Conservation (phyloP, 1,140 invertebrate species). For the Drosophila nannoptera region DNA sequence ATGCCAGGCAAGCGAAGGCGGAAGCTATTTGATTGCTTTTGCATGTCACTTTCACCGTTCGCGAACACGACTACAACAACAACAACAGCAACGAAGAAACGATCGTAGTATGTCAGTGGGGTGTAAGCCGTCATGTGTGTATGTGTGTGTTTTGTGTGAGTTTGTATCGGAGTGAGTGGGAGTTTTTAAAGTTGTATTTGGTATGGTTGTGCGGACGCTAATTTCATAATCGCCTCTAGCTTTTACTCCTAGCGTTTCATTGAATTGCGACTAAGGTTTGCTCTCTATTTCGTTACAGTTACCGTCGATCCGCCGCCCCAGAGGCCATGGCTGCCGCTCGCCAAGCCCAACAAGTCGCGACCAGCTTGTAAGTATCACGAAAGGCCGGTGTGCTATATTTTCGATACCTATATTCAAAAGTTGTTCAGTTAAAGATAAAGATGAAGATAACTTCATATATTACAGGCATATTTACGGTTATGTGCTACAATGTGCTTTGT, state of each 20-base stretch:
- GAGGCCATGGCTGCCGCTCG: conserved; percentile 95
- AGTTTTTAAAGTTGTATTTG: no score
- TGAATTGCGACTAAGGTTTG: conserved; percentile 36
- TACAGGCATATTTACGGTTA: conserved; percentile 97
- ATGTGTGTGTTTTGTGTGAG: conserved; percentile 7
- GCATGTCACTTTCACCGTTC: conserved; percentile 78
- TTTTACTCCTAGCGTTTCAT: conserved; percentile 21
- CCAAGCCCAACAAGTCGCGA: conserved; percentile 90
- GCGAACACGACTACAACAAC: conserved; percentile 28
- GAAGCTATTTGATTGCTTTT: conserved; percentile 77
- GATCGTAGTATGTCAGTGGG: conserved; percentile 58
- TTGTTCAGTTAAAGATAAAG: no score
- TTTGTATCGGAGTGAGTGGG: no score
- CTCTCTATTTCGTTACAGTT: conserved; percentile 85
- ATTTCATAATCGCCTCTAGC: conserved; percentile 52
- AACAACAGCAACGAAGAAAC: conserved; percentile 20
- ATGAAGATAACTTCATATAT: conserved; percentile 45
- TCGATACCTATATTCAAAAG: no score
- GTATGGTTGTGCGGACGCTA: conserved; percentile 42
- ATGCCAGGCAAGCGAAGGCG: conserved; percentile 38
- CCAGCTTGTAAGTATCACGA: conserved; percentile 88
- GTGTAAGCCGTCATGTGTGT: conserved; percentile 37
- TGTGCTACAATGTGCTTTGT: conserved; percentile 99
- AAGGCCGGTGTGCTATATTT: background rate
- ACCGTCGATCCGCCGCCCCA: conserved; percentile 92